Evolutionary conservation across 1,140 invertebrate genomes (phyloP), one percentile per base, ranked within the genome.

Genomic region (Dendroctonus ponderosae): DNA sequence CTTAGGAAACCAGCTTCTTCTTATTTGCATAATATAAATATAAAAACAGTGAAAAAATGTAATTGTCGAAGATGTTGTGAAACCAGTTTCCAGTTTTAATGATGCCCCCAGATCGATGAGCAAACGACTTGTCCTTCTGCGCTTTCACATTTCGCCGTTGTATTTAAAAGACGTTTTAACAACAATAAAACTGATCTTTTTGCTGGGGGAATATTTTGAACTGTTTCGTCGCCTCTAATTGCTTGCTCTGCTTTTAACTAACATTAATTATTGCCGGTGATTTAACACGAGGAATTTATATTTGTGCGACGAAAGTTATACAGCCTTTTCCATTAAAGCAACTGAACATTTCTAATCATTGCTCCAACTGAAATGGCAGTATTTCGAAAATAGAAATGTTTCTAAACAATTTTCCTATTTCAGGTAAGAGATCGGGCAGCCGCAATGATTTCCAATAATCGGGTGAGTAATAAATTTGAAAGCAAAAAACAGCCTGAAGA

Each of bases 11-110:
- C 38, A 26, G 60, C 11, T 42, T 49, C 41, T 26, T 7, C 49
- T 52, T 53, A 62, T 60, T 60, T 60, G 49, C 57, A 60, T 60
- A 60, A 37, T 60, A 48, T 48, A 60, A 60, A 60, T 60, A 60
- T 60, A 60, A 60, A 60, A 60, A 42, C 7, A 42, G 8, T 15
- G 15, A 60, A 60, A 48, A 51, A 53, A 39, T 50, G 39, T 62
- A 52, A 62, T 62, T 52, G 48, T 53, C 11, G 60, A 42, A 49
- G 60, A 62, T 43, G 60, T 52, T 52, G 51, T 40, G 39, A 62
- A 62, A 62, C 51, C 49, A 9, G 48, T 62, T 60, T 60, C 40
- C 26, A 38, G 12, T 5, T 61, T 26, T 26, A 26, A 26, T 26
- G 26, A 26, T 6, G 7, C 6, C 41, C 58, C 40, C 14, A 11